Evolutionary conservation across 1,140 invertebrate species (phyloP).

Genomic region (Neotoxoptera formosana): DNA sequence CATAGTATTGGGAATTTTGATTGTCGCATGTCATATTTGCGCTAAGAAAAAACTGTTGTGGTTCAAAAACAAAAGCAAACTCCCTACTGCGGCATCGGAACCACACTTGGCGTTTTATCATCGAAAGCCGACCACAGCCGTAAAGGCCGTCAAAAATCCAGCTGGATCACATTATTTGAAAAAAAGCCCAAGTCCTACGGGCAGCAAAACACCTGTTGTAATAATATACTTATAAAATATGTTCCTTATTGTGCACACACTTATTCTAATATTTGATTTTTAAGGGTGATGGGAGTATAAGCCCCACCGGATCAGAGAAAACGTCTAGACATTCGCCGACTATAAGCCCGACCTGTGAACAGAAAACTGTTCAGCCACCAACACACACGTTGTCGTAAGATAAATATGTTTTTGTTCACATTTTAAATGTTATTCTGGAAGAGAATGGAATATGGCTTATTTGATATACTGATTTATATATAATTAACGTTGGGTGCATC

Average conservation of each 20-base stretch:
- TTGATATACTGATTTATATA: background rate
- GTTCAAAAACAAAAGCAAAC: conserved; percentile 51
- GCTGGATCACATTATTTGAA: conserved; percentile 53
- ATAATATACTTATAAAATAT: background rate
- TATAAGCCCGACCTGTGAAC: conserved; percentile 52
- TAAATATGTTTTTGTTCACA: background rate
- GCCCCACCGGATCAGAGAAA: conserved; percentile 47
- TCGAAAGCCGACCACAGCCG: conserved; percentile 44
- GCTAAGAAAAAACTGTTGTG: conserved; percentile 41
- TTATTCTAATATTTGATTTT: background rate
- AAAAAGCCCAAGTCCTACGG: conserved; percentile 49
- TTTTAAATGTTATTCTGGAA: background rate
- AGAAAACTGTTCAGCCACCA: conserved; percentile 48
- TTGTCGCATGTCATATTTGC: background rate
- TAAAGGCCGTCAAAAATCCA: conserved; percentile 33
- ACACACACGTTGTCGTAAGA: conserved; percentile 47
- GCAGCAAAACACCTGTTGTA: conserved; percentile 52
- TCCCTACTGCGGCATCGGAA: conserved; percentile 44
- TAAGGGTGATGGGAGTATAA: conserved; percentile 50
- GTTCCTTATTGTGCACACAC: background rate
- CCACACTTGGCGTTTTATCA: conserved; percentile 55
- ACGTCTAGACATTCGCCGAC: conserved; percentile 40
- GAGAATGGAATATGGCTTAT: background rate
- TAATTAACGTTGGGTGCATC: background rate
- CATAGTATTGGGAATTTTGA: conserved; percentile 10